Evolutionary conservation across 2,797 vertebrate species (phyloP), one percentile per base, ranked within the genome.

Genomic region (Eupleurogrammus muticus): DNA sequence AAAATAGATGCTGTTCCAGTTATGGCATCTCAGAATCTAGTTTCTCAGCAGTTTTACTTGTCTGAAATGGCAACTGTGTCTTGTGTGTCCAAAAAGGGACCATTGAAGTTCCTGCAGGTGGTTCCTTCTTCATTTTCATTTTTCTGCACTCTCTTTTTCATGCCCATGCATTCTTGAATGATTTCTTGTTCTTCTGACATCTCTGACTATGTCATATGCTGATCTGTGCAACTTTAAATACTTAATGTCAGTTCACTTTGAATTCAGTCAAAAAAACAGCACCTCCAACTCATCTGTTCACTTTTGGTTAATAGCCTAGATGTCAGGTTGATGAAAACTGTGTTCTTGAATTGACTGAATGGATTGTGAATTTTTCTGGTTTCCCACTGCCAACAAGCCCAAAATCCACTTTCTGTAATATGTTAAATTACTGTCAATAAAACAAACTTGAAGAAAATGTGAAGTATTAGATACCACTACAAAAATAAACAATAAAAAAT

Each of bases 241-340:
- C 12, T 2, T 0, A 5, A 11, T 10, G 20, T 60, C 55, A 46
- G 13, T 52, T 69, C 66, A 42, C 49, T 36, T 53, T 77, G 10
- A 78, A 53, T 75, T 80, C 68, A 75, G 83, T 53, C 60, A 74
- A 6, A 23, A 23, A 1, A 49, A 19, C 23, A 32, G 0, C 47
- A 40, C 6, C 8, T 12, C 1, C 7, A 19, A 8, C 4, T 24
- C 1, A 28, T 52, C 61, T 17, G 36, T 5, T 9, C 4, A 16
- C 42, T 51, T 34, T 55, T 4, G 21, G 6, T 34, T 28, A 16
- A 42, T 12, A 36, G 11, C 20, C 19, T 58, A 19, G 0, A 42
- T 28, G 19, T 35, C 17, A 17, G 14, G 21, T 10, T 2, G 4
- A 19, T 34, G 6, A 13, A 61, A 58, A 57, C 3, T 10, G 0